Evolutionary conservation across 1,140 invertebrate genomes (phyloP).

Genomic region (Reticulitermes speratus): DNA sequence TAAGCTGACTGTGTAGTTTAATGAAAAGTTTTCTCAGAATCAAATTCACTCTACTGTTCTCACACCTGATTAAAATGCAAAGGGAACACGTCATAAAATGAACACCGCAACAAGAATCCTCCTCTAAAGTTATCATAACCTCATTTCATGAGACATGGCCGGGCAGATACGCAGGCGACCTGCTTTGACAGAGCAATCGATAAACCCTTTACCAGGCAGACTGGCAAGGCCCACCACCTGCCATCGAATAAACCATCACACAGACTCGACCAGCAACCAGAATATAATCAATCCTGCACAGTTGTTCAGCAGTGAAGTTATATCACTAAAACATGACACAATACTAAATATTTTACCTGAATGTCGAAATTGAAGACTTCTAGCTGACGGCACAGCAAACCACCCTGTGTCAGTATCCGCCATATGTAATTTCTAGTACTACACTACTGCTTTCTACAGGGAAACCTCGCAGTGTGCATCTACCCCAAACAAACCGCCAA

Average conservation of each 20-base stretch:
- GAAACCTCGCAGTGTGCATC: neutral
- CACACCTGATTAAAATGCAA: no score
- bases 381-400: constrained; percentile 1
- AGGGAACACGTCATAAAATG: no score
- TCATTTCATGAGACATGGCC: neutral
- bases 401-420: constrained; percentile 3
- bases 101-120: no score
- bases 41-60: no score
- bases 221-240: constrained; percentile 4
- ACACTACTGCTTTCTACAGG: neutral
- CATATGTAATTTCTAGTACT: constrained; percentile 3
- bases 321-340: neutral
- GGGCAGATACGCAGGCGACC: neutral
- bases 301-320: no score
- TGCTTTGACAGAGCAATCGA: neutral
- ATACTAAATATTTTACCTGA: neutral
- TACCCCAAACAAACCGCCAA: constrained; percentile 1
- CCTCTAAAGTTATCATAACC: neutral
- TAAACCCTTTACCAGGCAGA: constrained; percentile 4
- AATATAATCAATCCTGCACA: no score
- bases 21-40: no score
- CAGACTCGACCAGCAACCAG: neutral
- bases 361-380: neutral
- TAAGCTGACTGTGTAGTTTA: no score
- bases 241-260: neutral